Base-by-base conservation (phyloP, 2,797 vertebrate species). In the Lagodon rhomboides region DNA sequence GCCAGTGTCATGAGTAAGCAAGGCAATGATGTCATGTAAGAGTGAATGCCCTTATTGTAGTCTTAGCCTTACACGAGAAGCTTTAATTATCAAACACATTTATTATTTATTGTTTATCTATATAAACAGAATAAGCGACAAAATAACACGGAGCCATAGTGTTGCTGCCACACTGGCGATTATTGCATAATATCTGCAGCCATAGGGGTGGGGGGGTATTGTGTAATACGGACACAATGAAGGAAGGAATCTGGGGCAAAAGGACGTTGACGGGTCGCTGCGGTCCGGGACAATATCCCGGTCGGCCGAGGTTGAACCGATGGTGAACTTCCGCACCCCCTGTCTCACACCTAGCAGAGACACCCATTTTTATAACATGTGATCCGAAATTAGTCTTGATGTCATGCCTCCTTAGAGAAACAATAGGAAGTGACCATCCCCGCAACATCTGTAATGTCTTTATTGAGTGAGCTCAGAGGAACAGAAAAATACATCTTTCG, bases 141-240 rank as follows among this genome's bases (percentile, higher is more conserved):
- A 15, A 27, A 60, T 16, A 22, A 47, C 68, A n/a, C 0, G 22
- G 46, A 30, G 20, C n/a, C 20, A 16, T 41, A 7, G 50, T 66
- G 67, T 62, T 70, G 25, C 78, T 84, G 63, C 82, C 82, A 89
- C 95, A 95, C 93, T 89, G 93, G 91, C 93, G 95, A 95, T 93
- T 92, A 90, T 96, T 95, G 93, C 93, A 94, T 97, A 97, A 97
- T 74, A 75, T 83, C 80, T 85, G 86, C 95, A 95, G 95, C 93
- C 91, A 85, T 87, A 83, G 66, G 86, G 87, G 85, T 92, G 27
- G 43, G 85, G 89, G 87, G 77, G 86, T 80, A 87, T 96, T 96
- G 94, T 96, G 91, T 95, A 96, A 95, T 94, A 89, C 90, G 67
- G 81, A 89, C 93, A 95, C 93, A 96, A 95, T 91, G 93, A 95